phyloP scores from a whole-genome alignment of 2,888 invertebrate species.

The Drosophila siamana region DNA sequence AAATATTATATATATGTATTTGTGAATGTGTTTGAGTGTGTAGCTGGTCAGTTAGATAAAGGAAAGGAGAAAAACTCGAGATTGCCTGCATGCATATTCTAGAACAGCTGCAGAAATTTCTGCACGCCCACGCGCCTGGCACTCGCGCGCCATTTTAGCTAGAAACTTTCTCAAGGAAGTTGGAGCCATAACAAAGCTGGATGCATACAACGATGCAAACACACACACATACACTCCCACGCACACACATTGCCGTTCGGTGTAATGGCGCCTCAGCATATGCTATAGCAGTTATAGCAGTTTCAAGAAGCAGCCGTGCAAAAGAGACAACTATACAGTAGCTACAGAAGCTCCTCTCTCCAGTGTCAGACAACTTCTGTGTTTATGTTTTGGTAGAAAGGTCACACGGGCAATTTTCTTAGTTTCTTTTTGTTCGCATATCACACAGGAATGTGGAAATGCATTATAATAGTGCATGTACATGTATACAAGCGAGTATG shows the following conservation, averaged over 20 bases:
- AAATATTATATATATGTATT: constrained; percentile 33
- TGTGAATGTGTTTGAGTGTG: constrained; percentile 4
- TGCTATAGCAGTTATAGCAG: constrained; percentile 61
- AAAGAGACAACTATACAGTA: constrained; percentile 47
- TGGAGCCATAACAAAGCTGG: constrained; percentile 36
- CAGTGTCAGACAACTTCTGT: constrained; percentile 34
- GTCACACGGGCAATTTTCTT: constrained; percentile 55
- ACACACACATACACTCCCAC: constrained; percentile 9
- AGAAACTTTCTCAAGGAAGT: constrained; percentile 49
- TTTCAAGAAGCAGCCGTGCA: constrained; percentile 38
- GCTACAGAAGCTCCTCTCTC: neutral
- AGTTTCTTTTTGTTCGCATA: constrained; percentile 1
- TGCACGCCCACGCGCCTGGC: constrained; percentile 63
- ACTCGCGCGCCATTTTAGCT: constrained; percentile 60
- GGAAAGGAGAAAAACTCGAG: neutral
- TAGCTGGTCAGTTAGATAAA: constrained; percentile 2
- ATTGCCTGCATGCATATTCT: constrained; percentile 34
- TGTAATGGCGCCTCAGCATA: constrained; percentile 74
- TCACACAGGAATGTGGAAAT: constrained; percentile 28
- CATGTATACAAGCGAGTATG: neutral
- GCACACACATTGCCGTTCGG: constrained; percentile 26
- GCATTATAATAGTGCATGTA: constrained; percentile 13
- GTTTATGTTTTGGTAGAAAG: constrained; percentile 75
- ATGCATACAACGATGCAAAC: too few relatives aligned
- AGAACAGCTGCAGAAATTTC: constrained; percentile 73